Percentiles rank a stretch among this genome's conserved stretches.
These are phyloP conservation scores for Lycocorax pyrrhopterus DNA, from an alignment of 2,113 vertebrate species.

Conservation along the genomic window DNA sequence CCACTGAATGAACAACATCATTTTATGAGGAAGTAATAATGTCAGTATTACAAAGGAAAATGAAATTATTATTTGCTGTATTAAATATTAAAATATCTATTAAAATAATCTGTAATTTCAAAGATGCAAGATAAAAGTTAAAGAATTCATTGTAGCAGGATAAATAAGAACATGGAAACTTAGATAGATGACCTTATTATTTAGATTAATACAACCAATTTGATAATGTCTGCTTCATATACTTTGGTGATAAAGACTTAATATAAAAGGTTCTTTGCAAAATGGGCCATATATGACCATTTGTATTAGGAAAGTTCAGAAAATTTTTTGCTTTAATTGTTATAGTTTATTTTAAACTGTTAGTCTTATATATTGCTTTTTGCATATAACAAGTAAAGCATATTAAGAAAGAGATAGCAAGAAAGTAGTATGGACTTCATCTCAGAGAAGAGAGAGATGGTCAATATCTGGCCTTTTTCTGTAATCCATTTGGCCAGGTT, in stretches of 20 bases:
- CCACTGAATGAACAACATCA: not conserved
- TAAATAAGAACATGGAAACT: not conserved
- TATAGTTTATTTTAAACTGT: not conserved
- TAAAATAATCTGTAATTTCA: not conserved
- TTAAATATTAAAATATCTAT: not conserved
- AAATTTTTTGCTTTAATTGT: not conserved
- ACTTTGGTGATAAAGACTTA: not conserved
- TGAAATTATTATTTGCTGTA: not conserved
- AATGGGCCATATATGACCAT: not conserved
- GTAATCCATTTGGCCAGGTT: not conserved
- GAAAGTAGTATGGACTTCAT: not conserved
- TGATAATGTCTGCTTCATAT: not conserved
- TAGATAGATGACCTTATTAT: not conserved
- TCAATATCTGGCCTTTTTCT: not conserved
- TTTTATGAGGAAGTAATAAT: not conserved
- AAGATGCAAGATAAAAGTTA: not conserved
- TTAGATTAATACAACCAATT: not conserved
- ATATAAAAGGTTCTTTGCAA: not conserved
- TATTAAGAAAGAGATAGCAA: not conserved
- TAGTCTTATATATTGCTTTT: not conserved
- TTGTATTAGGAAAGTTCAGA: not conserved
- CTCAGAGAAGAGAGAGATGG: not conserved
- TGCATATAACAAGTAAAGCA: not conserved
- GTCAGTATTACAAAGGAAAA: not conserved
- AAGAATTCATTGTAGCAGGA: not conserved